A percentile compares a stretch with the other conserved stretches of the same genome.
These are phyloP conservation scores for Alectura lathami DNA, from an alignment of 2,113 vertebrate genomes.

Conservation along the genomic window DNA sequence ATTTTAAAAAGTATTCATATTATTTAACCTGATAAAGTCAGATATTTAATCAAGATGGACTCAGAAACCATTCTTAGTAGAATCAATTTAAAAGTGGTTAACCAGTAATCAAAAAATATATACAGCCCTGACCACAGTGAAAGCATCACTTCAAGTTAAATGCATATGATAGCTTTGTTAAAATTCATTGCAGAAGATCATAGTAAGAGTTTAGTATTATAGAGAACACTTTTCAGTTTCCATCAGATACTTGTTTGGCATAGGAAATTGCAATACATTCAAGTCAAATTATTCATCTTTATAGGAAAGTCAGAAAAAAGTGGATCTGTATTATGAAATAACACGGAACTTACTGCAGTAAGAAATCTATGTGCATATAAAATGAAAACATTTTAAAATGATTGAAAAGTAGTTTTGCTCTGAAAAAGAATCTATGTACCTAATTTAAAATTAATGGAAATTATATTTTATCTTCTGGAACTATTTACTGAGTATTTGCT, in stretches of 20 bases:
- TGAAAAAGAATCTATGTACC: not conserved
- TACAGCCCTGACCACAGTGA: not conserved
- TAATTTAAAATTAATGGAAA: conserved; percentile 2
- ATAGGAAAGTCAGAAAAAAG: not conserved
- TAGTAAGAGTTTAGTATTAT: not conserved
- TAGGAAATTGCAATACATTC: not conserved
- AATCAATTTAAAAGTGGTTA: not conserved
- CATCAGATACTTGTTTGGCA: not conserved
- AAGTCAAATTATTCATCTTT: not conserved
- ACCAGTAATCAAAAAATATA: not conserved
- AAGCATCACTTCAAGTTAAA: not conserved
- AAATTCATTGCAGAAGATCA: not conserved
- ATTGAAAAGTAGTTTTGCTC: not conserved
- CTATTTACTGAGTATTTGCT: not conserved
- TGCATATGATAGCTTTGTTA: not conserved
- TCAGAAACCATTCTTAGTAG: not conserved
- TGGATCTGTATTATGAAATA: not conserved
- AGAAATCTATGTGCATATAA: not conserved
- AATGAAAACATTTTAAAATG: not conserved
- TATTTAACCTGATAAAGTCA: not conserved
- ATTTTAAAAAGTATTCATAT: not conserved
- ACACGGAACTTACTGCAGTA: not conserved
- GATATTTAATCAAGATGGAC: not conserved
- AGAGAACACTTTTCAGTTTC: not conserved
- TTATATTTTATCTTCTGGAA: not conserved